Evolutionary conservation across 2,888 invertebrate species (phyloP), one percentile per base, ranked within the genome.

Genomic region (Elysia crispata): DNA sequence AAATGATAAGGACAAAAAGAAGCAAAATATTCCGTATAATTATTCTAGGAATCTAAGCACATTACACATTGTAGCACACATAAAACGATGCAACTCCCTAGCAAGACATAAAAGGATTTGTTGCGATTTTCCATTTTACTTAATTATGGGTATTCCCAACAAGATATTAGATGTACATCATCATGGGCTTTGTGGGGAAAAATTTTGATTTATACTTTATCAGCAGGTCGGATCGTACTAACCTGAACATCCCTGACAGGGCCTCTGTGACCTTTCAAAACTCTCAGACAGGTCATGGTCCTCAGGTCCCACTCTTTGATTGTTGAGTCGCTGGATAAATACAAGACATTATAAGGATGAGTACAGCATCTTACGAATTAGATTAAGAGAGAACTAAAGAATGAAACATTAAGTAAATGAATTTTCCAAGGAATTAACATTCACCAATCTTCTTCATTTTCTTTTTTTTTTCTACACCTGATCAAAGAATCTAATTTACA

Each of bases 241-340:
- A 91, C 91, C 89, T 88, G 86, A n/a, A 91, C 80, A 77, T 88
- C 90, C 62, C 86, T 85, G 50, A 91, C 86, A 50, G 90, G 86
- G 50, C 87, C 90, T 79, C 88, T 89, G 82, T 91, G 91, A 50
- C 91, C 91, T 67, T 88, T 86, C 23, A 91, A 85, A 1, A 86
- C 82, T 60, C 91, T 79, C 0, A 91, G 87, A 87, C 90, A 90
- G 25, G 90, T 89, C 91, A 91, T 90, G 25, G 90, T 89, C 74
- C 86, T 82, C 64, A 91, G 84, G 82, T 91, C 90, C 91, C 91
- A 91, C 79, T 91, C 91, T 77, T 89, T 85, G 50, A 91, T 85
- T 6, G 87, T 88, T 62, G 85, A 84, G 84, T 91, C 91, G 70
- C 91, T 91, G 87, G 1, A 84, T 83, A 49, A 1, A 83, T 11